Percentiles rank a stretch among this genome's conserved stretches.
Evolutionary conservation across 1,140 invertebrate genomes (phyloP).

Genomic region (Formica exsecta): DNA sequence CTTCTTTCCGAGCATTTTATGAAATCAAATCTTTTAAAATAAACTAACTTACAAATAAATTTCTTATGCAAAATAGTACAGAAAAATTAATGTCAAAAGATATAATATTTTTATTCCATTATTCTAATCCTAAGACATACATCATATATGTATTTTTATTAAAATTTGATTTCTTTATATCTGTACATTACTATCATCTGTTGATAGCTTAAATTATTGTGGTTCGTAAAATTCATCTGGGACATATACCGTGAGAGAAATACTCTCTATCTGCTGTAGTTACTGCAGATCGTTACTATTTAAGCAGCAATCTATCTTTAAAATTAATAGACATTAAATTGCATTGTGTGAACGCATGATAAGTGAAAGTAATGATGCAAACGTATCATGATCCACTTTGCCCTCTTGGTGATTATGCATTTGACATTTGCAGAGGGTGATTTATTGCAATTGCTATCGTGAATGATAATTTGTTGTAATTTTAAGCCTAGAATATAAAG

Average conservation of each 20-base stretch:
- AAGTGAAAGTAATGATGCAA: slow-evolving; percentile 58
- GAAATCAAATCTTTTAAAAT: slow-evolving; percentile 1
- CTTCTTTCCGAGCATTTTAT: neutral
- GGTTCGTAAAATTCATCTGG: neutral
- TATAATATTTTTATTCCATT: slow-evolving; percentile 10
- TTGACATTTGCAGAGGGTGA: slow-evolving; percentile 18
- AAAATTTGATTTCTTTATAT: neutral
- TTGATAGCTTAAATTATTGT: neutral
- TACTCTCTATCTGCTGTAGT: slow-evolving; percentile 38
- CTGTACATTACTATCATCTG: neutral
- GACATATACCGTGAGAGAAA: slow-evolving; percentile 53
- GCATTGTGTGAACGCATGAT: slow-evolving; percentile 41
- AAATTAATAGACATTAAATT: slow-evolving; percentile 33
- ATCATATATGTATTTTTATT: neutral
- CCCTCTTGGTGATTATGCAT: slow-evolving; percentile 21
- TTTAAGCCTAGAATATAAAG: neutral
- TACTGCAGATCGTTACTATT: slow-evolving; percentile 15
- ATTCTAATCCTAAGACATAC: neutral
- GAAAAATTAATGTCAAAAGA: neutral
- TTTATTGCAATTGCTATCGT: slow-evolving; percentile 29
- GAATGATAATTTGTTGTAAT: slow-evolving; percentile 28
- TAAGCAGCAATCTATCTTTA: neutral
- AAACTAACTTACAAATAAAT: neutral
- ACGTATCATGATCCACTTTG: slow-evolving; percentile 37
- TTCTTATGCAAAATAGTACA: neutral